Percentiles rank a stretch among this genome's conserved stretches.
These are phyloP conservation scores for Calyptomena viridis DNA, from an alignment of 2,113 vertebrate species.

Conservation along the genomic window DNA sequence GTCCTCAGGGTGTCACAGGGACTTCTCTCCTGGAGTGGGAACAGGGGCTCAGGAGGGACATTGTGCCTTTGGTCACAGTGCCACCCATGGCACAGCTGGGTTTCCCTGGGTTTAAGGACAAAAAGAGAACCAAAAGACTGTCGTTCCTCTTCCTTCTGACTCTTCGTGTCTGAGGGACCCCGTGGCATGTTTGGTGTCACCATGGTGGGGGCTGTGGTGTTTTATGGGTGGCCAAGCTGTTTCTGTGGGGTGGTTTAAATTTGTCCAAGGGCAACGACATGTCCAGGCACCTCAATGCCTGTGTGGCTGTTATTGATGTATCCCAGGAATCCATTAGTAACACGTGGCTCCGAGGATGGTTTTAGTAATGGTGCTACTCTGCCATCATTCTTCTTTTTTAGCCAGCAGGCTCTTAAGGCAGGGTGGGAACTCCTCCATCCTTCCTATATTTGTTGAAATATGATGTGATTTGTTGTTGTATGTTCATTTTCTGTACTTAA, in stretches of 20 bases:
- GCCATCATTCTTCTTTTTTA: conserved; percentile 38
- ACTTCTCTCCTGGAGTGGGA: accelerated
- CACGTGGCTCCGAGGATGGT: conserved; percentile 4
- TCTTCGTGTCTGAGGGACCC: neutral
- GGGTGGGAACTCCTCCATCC: conserved; percentile 17
- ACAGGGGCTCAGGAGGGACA: neutral
- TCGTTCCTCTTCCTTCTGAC: neutral
- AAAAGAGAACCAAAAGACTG: accelerated
- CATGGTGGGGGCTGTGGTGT: neutral
- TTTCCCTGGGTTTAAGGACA: neutral
- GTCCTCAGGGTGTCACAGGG: neutral
- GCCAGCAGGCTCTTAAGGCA: conserved; percentile 4
- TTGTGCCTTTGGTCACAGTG: neutral
- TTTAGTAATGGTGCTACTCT: neutral
- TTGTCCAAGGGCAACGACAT: neutral
- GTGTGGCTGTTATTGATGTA: neutral
- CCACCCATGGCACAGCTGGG: neutral
- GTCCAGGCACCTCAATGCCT: neutral
- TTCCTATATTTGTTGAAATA: neutral
- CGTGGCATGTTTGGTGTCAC: accelerated
- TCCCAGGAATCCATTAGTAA: neutral
- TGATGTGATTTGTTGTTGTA: neutral
- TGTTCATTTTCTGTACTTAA: neutral
- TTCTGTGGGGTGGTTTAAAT: neutral
- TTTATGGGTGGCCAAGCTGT: neutral